Conservation (phyloP, 92 coral and sea anemone genomes). For the Pocillopora grandis region DNA sequence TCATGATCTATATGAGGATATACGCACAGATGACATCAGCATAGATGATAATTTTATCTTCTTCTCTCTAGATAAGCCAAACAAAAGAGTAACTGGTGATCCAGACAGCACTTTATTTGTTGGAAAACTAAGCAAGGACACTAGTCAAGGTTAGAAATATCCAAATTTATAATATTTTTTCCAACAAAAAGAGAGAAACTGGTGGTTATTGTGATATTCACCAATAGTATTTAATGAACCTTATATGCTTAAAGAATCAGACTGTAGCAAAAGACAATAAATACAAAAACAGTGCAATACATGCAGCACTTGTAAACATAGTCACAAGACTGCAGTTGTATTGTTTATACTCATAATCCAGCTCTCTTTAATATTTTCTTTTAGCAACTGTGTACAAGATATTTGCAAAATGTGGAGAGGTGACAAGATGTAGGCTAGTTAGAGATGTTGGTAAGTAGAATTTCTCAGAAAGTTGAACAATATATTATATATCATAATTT, state of each 20-base stretch:
- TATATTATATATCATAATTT: too few relatives aligned
- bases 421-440: slow-evolving; percentile 78
- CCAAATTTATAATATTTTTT: background rate
- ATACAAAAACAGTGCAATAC: too few relatives aligned
- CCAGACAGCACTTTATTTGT: slow-evolving; percentile 86
- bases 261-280: too few relatives aligned
- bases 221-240: background rate
- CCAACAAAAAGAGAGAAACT: background rate
- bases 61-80: slow-evolving; percentile 75
- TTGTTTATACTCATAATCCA: background rate
- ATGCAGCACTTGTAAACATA: too few relatives aligned
- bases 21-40: background rate
- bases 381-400: slow-evolving; percentile 62
- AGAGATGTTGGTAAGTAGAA: slow-evolving; percentile 88
- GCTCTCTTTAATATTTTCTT: background rate
- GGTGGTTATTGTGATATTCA: too few relatives aligned
- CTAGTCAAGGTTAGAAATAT: slow-evolving; percentile 70
- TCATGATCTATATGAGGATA: too few relatives aligned
- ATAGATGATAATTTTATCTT: background rate
- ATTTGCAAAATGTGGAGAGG: slow-evolving; percentile 81
- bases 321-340: too few relatives aligned
- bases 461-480: background rate
- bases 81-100: slow-evolving; percentile 81
- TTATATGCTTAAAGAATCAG: too few relatives aligned
- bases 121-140: slow-evolving; percentile 86